phyloP scores from a whole-genome alignment of 2,113 vertebrate genomes.

The Eubucco bourcierii region DNA sequence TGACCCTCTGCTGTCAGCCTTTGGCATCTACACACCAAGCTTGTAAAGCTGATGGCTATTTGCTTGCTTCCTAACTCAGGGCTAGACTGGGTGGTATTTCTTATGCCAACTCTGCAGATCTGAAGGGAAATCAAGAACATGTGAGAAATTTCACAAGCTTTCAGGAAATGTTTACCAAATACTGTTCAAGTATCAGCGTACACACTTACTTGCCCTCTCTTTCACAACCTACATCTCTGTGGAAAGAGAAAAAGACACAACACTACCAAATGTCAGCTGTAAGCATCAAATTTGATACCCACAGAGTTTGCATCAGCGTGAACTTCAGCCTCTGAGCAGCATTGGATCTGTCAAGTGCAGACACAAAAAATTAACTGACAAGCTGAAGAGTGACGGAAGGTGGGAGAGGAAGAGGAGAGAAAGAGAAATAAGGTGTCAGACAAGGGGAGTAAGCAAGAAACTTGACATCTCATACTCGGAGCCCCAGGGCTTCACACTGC shows the following conservation, averaged over 20 bases:
- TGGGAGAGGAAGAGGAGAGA: background rate
- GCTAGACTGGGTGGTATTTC: background rate
- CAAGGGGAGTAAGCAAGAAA: background rate
- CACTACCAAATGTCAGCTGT: background rate
- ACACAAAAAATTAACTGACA: background rate
- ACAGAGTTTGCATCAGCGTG: background rate
- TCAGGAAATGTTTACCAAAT: conserved; percentile 51
- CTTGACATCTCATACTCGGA: background rate
- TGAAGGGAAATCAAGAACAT: background rate
- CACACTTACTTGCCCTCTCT: background rate
- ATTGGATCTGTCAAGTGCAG: background rate
- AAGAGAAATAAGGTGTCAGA: background rate
- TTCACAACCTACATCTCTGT: conserved; percentile 13
- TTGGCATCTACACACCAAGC: background rate
- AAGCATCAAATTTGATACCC: background rate
- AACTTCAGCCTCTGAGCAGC: background rate
- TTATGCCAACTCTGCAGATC: background rate
- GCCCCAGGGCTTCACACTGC: background rate
- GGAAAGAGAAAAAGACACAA: background rate
- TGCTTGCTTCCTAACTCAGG: background rate
- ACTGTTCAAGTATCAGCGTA: background rate
- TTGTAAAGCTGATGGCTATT: conserved; percentile 1
- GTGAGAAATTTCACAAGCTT: conserved; percentile 59
- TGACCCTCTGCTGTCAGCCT: background rate
- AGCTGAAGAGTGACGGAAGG: background rate